Evolutionary conservation across 2,797 vertebrate species (phyloP).

Genomic region (Bradypus variegatus): DNA sequence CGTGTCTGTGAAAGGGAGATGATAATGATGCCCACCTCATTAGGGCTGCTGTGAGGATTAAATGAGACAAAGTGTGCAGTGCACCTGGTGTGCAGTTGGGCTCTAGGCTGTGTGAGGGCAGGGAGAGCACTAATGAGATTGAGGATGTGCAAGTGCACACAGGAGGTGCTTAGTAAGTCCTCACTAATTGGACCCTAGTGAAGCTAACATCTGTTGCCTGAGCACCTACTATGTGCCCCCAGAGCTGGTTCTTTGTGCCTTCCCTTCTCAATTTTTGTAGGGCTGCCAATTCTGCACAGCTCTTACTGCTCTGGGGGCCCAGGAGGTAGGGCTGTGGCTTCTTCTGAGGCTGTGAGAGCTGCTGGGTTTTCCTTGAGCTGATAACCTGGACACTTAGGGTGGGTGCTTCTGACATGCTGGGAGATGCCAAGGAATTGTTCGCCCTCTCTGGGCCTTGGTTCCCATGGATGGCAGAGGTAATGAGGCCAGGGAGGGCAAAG

Average conservation of each 20-base stretch:
- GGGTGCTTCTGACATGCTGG: background rate
- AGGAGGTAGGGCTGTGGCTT: background rate
- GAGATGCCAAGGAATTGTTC: background rate
- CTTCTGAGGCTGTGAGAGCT: background rate
- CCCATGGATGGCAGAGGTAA: background rate
- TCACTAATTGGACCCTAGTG: slow-evolving; percentile 27
- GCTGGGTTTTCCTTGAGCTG: background rate
- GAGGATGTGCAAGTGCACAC: background rate
- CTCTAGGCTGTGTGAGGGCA: background rate
- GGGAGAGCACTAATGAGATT: slow-evolving; percentile 38
- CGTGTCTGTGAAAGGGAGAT: background rate
- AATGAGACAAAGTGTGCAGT: background rate
- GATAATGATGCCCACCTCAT: background rate
- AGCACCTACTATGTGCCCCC: slow-evolving; percentile 28
- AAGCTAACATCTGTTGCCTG: background rate
- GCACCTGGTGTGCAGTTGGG: background rate
- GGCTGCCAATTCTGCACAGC: background rate
- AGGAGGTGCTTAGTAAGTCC: background rate
- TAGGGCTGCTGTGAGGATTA: background rate
- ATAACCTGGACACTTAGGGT: background rate
- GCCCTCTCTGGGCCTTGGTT: background rate
- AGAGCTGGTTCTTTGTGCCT: background rate
- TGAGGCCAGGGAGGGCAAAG: background rate
- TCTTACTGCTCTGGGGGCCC: background rate
- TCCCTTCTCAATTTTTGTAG: background rate